Percentiles rank a stretch among this genome's conserved stretches.
Evolutionary conservation across 2,888 invertebrate genomes (phyloP).

Genomic region (Agrochola macilenta): DNA sequence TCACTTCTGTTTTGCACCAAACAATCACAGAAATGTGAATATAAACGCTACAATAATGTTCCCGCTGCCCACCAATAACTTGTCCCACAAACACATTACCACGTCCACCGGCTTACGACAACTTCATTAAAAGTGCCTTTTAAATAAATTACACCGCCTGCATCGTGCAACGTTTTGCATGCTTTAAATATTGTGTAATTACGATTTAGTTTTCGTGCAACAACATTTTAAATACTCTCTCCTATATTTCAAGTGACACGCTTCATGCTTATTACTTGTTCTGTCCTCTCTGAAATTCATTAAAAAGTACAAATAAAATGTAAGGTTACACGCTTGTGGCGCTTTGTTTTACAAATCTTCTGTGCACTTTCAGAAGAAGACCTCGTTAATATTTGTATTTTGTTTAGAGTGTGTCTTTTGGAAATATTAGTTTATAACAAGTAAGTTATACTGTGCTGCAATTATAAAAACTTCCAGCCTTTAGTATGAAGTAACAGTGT

Average conservation of each 20-base stretch:
- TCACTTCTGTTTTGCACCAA: background rate
- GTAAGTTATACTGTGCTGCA: background rate
- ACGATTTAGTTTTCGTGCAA: conserved; percentile 44
- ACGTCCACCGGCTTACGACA: conserved; percentile 60
- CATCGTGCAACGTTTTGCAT: conserved; percentile 51
- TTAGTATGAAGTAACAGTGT: background rate
- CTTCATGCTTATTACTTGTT: conserved; percentile 36
- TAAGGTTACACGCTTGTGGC: conserved; percentile 34
- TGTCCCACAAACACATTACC: conserved; percentile 41
- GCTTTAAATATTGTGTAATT: conserved; percentile 62
- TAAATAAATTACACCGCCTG: conserved; percentile 68
- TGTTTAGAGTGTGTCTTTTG: background rate
- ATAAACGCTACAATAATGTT: background rate
- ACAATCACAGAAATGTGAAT: background rate
- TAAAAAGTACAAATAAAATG: conserved; percentile 43
- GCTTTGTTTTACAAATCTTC: conserved; percentile 34
- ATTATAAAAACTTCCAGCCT: background rate
- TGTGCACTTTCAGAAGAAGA: conserved; percentile 11
- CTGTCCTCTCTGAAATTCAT: conserved; percentile 27
- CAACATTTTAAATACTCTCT: conserved; percentile 29
- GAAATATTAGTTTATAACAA: background rate
- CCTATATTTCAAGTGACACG: conserved; percentile 15
- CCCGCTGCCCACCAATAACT: conserved; percentile 45
- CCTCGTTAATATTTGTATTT: conserved; percentile 23
- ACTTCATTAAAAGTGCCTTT: conserved; percentile 75